These are phyloP conservation scores for Luscinia megarhynchos DNA, from an alignment of 2,797 vertebrate species.

Conservation along the genomic window DNA sequence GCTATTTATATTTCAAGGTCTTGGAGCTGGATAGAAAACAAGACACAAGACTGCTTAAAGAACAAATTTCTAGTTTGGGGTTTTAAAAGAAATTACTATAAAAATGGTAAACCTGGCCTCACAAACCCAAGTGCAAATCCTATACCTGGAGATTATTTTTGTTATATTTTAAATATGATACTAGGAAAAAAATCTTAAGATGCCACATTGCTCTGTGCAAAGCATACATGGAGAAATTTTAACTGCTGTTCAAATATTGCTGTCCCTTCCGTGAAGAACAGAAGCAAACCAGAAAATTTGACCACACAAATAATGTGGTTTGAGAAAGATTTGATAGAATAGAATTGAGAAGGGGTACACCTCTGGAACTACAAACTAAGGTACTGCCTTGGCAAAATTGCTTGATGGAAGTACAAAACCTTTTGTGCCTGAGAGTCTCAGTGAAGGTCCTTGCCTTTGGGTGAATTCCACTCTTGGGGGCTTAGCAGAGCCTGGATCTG, in stretches of 20 bases:
- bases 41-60: not conserved
- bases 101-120: not conserved
- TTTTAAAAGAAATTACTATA: not conserved
- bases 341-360: not conserved
- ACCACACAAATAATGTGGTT: accelerated
- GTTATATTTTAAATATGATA: not conserved
- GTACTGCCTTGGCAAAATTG: not conserved
- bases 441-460: accelerated
- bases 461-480: not conserved
- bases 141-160: not conserved
- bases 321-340: not conserved
- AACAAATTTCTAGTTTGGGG: not conserved
- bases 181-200: not conserved
- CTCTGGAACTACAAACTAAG: not conserved
- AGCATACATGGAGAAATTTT: not conserved
- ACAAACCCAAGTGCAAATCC: accelerated
- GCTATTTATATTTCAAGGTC: conserved; percentile 25
- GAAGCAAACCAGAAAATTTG: not conserved
- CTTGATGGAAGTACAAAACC: not conserved
- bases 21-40: not conserved
- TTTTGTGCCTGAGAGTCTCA: not conserved
- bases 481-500: not conserved
- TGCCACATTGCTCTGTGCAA: not conserved
- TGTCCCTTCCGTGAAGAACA: not conserved
- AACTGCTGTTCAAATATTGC: not conserved